phyloP scores from a whole-genome alignment of 2,113 vertebrate species.

The Lophochroa leadbeateri region DNA sequence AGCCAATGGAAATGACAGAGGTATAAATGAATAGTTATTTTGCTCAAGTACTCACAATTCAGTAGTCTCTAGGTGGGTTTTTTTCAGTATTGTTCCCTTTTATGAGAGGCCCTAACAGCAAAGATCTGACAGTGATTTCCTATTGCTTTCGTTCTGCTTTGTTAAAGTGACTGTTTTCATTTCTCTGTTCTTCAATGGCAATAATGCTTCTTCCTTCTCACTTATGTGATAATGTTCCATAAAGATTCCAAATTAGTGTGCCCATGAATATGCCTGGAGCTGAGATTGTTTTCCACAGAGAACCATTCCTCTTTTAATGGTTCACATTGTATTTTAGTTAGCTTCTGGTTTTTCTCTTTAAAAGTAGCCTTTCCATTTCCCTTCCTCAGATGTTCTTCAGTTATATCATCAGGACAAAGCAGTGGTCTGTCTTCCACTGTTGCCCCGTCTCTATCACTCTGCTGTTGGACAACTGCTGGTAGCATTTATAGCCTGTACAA shows the following conservation, averaged over 20 bases:
- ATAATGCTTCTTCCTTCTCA: neutral
- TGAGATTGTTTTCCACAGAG: neutral
- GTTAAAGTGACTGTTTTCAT: neutral
- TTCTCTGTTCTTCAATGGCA: neutral
- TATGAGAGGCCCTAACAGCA: neutral
- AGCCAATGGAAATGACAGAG: neutral
- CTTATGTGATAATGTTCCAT: neutral
- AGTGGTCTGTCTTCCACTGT: neutral
- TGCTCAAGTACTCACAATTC: neutral
- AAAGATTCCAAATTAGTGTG: neutral
- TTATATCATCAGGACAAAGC: neutral
- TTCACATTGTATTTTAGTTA: neutral
- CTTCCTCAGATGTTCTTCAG: neutral
- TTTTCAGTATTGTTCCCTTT: neutral
- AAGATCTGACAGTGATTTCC: neutral
- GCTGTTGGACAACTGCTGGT: neutral
- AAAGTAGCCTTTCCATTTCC: neutral
- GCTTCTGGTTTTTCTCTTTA: neutral
- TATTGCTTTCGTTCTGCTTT: neutral
- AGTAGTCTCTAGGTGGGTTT: neutral
- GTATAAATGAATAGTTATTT: neutral
- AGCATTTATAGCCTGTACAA: neutral
- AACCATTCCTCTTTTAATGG: neutral
- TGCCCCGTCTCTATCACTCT: neutral
- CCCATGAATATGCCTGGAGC: neutral